Percentiles rank a stretch among this genome's conserved stretches.
Evolutionary conservation across 2,113 vertebrate species (phyloP).

Genomic region (Oplegnathus fasciatus): DNA sequence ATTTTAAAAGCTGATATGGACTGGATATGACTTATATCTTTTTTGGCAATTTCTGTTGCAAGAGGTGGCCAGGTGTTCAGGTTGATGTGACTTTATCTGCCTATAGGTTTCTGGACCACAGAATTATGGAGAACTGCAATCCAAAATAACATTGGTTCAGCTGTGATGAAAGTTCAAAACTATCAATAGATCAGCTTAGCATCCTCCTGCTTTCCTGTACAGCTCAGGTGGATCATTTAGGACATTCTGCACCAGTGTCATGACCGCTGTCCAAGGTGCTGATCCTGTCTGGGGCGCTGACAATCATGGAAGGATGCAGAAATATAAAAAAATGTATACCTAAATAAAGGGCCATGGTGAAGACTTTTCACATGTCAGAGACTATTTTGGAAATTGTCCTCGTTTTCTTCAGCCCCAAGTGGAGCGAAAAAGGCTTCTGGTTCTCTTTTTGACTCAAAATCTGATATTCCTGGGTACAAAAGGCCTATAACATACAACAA

Average conservation of each 20-base stretch:
- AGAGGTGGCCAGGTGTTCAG: background rate
- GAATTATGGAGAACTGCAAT: background rate
- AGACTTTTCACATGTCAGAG: background rate
- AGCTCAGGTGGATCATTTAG: background rate
- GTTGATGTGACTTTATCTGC: background rate
- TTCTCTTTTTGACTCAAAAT: background rate
- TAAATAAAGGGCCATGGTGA: background rate
- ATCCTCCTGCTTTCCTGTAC: background rate
- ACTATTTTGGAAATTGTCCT: background rate
- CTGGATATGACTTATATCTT: background rate
- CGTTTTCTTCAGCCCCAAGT: background rate
- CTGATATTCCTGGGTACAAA: too few species aligned
- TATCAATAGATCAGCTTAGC: background rate
- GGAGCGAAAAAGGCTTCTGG: background rate
- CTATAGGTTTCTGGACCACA: background rate
- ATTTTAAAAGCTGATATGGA: background rate
- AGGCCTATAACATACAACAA: too few species aligned
- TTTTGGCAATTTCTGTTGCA: background rate
- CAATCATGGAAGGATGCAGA: background rate
- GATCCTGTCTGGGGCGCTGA: slow-evolving; percentile 12
- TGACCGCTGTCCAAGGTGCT: background rate
- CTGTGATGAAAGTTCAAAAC: background rate
- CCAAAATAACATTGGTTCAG: background rate
- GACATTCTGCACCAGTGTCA: background rate
- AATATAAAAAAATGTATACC: background rate